A percentile compares a stretch with the other conserved stretches of the same genome.
Conservation (phyloP, 1,140 invertebrate species). For the Samia ricini region DNA sequence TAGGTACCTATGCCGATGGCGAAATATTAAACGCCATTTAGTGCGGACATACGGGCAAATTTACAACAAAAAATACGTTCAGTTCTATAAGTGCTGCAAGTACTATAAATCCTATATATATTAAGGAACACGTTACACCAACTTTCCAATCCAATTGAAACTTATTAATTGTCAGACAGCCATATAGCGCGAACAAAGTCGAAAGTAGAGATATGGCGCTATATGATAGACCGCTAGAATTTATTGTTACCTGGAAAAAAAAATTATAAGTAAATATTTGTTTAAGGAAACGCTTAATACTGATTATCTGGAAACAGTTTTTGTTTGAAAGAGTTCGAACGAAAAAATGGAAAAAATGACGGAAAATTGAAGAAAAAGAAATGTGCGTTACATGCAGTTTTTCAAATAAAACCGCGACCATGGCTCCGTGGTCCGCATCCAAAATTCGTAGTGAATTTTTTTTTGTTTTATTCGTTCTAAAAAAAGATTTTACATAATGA, state of each 20-base stretch:
- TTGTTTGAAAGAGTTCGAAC: no score
- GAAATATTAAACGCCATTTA: neutral
- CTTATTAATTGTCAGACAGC: constrained; percentile 86
- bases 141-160: constrained; percentile 88
- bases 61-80: constrained; percentile 92
- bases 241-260: constrained; percentile 79
- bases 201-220: constrained; percentile 89
- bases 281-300: neutral
- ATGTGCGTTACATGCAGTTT: no score
- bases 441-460: no score
- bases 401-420: no score
- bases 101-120: constrained; percentile 88
- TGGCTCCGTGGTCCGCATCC: no score
- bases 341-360: no score
- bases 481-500: no score
- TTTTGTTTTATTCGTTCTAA: no score
- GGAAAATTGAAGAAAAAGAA: no score
- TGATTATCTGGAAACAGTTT: neutral
- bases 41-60: constrained; percentile 85
- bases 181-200: constrained; percentile 87
- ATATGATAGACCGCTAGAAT: constrained; percentile 89
- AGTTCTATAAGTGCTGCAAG: constrained; percentile 91
- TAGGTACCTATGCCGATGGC: no score
- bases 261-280: neutral
- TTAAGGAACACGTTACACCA: constrained; percentile 85